These are phyloP conservation scores for Chloropsis cyanopogon DNA, from an alignment of 2,113 vertebrate species.

Conservation along the genomic window DNA sequence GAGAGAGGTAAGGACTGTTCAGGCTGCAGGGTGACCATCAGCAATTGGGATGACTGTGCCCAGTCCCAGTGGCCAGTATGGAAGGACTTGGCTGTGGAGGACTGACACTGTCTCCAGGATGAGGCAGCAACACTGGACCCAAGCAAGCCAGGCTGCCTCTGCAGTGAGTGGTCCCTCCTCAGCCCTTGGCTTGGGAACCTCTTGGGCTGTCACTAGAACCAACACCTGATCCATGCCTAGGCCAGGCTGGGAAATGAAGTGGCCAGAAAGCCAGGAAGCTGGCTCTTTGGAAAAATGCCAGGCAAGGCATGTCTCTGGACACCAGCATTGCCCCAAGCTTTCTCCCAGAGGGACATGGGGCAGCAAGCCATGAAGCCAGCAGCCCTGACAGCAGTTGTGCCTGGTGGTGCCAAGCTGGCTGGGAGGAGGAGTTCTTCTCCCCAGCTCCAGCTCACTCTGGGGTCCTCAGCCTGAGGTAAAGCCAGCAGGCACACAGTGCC, in stretches of 20 bases:
- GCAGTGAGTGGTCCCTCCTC: not conserved
- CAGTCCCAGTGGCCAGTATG: not conserved
- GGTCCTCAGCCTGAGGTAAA: not conserved
- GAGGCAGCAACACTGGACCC: not conserved
- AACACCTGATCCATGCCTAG: not conserved
- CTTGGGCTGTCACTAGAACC: not conserved
- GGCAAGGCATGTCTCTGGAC: not conserved
- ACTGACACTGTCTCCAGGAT: not conserved
- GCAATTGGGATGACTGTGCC: not conserved
- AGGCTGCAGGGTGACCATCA: not conserved
- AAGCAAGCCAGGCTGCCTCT: not conserved
- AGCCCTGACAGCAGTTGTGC: not conserved
- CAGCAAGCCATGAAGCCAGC: not conserved
- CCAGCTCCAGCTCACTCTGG: not conserved
- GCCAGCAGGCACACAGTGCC: not conserved
- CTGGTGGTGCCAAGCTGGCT: not conserved
- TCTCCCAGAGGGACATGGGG: not conserved
- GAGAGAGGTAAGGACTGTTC: not conserved
- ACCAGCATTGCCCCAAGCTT: not conserved
- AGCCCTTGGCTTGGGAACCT: not conserved
- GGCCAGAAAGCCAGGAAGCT: not conserved
- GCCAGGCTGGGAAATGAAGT: not conserved
- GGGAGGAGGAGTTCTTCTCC: not conserved
- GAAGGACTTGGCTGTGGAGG: not conserved
- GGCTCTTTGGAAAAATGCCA: not conserved